Percentiles rank a stretch among this genome's conserved stretches.
These are phyloP conservation scores for Notocelia uddmanniana DNA, from an alignment of 2,888 invertebrate species.

Conservation along the genomic window DNA sequence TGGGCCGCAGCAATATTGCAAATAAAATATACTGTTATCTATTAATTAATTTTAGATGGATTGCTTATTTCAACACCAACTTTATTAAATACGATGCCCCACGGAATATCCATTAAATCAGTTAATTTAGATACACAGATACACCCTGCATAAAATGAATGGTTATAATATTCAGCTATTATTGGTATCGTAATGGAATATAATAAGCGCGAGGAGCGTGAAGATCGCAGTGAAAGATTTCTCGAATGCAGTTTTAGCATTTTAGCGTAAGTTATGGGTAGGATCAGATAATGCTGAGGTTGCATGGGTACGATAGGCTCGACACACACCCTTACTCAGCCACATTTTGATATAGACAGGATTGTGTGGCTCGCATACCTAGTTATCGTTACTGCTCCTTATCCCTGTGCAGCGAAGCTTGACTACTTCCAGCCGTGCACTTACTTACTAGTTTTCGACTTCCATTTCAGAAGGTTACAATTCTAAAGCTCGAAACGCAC, in stretches of 20 bases:
- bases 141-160: conserved; percentile 60
- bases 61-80: conserved; percentile 39
- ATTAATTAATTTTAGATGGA: conserved; percentile 33
- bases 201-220: conserved; percentile 81
- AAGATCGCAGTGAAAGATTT: conserved; percentile 82
- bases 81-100: conserved; percentile 56
- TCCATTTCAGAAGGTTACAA: background rate
- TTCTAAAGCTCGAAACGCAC: background rate
- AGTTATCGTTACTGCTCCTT: conserved; percentile 1
- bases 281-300: conserved; percentile 80
- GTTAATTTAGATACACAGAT: conserved; percentile 69
- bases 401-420: background rate
- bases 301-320: conserved; percentile 73
- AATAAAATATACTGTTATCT: conserved; percentile 23
- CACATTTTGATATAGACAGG: conserved; percentile 11
- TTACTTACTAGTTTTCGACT: conserved; percentile 12
- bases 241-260: conserved; percentile 82
- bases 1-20: background rate
- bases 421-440: background rate
- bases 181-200: conserved; percentile 82
- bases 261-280: conserved; percentile 80
- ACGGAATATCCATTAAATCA: conserved; percentile 57
- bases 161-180: conserved; percentile 77
- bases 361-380: conserved; percentile 5
- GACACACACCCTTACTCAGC: conserved; percentile 67